Conservation (phyloP, 2,888 invertebrate species). For the Orchesellides sinensis region DNA sequence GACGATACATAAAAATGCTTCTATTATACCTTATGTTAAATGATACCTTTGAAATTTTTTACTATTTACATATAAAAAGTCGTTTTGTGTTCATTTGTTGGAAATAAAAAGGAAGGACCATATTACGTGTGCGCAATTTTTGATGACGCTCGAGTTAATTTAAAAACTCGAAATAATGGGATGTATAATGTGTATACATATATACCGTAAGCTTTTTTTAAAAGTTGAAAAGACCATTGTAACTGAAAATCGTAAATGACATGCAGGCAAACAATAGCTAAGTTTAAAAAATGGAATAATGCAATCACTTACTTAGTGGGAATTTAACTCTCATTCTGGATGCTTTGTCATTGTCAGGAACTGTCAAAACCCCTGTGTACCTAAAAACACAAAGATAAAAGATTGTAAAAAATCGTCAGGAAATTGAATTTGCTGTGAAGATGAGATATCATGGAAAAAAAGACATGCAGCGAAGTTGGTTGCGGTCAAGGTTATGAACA, state of each 20-base stretch:
- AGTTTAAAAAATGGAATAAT: not conserved
- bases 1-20: too few species aligned
- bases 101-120: too few species aligned
- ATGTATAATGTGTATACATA: not conserved
- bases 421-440: not conserved
- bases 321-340: constrained; percentile 87
- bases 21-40: too few species aligned
- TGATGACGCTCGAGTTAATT: not conserved
- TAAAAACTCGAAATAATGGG: not conserved
- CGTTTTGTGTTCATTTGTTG: too few species aligned
- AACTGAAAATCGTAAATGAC: not conserved
- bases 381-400: constrained; percentile 25
- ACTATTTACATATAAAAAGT: too few species aligned
- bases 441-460: not conserved
- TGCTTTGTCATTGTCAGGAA: constrained; percentile 79
- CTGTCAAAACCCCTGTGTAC: constrained; percentile 84
- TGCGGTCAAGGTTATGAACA: constrained; percentile 40
- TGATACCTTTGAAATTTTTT: too few species aligned
- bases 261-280: not conserved
- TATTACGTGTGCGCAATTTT: not conserved
- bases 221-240: not conserved
- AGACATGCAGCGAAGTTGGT: not conserved
- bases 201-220: too few species aligned
- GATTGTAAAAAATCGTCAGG: constrained; percentile 9
- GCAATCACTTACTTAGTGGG: constrained; percentile 86